Base-by-base conservation (phyloP, 1,140 invertebrate species). In the Leguminivora glycinivorella region DNA sequence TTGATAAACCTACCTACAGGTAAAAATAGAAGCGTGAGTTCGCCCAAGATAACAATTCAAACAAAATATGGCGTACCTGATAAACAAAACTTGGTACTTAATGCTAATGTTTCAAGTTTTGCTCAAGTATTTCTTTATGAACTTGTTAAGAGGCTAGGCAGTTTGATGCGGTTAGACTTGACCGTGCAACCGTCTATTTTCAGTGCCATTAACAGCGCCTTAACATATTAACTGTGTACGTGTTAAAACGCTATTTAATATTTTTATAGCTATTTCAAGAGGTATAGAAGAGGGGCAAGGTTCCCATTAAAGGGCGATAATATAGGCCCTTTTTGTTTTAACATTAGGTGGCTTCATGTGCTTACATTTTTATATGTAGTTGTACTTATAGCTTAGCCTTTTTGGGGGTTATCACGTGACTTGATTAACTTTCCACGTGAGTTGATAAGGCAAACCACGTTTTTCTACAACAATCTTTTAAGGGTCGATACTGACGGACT, bases 381-480 rank as follows among this genome's bases (percentile, higher is more conserved):
- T 9, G 47, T 22, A 10, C 19, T 9, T 9, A 22, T 5, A 43
- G 17, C 0, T n/a, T n/a, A 43, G 40, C n/a, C 14, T 6, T 26
- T 60, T 7, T 7, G 56, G 68, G 69, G 75, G 70, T 76, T 58
- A 75, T 80, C 78, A 84, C 77, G 81, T 78, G 79, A 82, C 75
- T 72, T 70, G 79, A 81, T 81, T 80, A 78, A 56, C 73, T 74
- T 66, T 72, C 76, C 79, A 85, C 83, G 83, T 85, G 81, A 75
- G 74, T 72, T 69, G 81, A 82, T 84, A 84, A 82, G 14, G 17
- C 26, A 14, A 29, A 63, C 12, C 25, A n/a, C 1, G 6, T 7
- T 29, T 31, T 31, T 19, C 19, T 9, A 9, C 22, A 52, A n/a
- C 19, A 14, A 10, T 0, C 1, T 52, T 17, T 52, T 52, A n/a